Conservation (phyloP, 2,797 vertebrate genomes). For the Spondyliosoma cantharus region DNA sequence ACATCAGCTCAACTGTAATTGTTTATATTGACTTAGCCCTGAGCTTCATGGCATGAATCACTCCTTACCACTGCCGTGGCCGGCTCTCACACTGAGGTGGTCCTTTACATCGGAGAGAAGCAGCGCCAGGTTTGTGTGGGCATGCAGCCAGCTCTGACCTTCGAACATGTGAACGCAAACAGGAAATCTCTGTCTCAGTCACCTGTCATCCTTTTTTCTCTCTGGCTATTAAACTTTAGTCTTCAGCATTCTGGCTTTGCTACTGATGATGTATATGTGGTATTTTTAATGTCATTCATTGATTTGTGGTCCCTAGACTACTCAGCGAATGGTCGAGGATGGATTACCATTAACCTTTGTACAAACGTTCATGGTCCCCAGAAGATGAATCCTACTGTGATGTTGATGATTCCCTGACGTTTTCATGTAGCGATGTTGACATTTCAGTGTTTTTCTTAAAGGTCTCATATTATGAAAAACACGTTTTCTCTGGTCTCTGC, state of each 20-base stretch:
- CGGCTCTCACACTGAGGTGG: constrained; percentile 58
- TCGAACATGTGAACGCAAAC: constrained; percentile 58
- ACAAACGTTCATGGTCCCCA: background rate
- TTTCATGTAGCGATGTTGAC: background rate
- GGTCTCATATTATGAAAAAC: no score
- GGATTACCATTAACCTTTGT: background rate
- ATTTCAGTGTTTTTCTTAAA: background rate
- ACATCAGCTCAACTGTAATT: constrained; percentile 62
- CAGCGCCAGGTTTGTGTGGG: constrained; percentile 63
- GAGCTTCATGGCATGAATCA: constrained; percentile 61
- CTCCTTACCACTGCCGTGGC: constrained; percentile 14
- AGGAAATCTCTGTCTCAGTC: constrained; percentile 55
- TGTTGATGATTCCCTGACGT: background rate
- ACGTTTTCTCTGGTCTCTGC: no score
- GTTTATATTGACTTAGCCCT: constrained; percentile 63
- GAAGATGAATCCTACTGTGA: background rate
- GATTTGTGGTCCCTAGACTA: background rate
- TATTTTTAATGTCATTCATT: background rate
- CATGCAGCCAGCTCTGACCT: constrained; percentile 60
- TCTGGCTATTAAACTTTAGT: constrained; percentile 20
- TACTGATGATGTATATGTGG: background rate
- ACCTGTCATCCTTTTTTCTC: constrained; percentile 40
- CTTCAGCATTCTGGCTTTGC: constrained; percentile 5
- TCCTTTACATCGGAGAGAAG: constrained; percentile 40
- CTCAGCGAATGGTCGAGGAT: background rate